Evolutionary conservation across 2,888 invertebrate genomes (phyloP), one percentile per base, ranked within the genome.

Genomic region (Sinhomidia bicolor): DNA sequence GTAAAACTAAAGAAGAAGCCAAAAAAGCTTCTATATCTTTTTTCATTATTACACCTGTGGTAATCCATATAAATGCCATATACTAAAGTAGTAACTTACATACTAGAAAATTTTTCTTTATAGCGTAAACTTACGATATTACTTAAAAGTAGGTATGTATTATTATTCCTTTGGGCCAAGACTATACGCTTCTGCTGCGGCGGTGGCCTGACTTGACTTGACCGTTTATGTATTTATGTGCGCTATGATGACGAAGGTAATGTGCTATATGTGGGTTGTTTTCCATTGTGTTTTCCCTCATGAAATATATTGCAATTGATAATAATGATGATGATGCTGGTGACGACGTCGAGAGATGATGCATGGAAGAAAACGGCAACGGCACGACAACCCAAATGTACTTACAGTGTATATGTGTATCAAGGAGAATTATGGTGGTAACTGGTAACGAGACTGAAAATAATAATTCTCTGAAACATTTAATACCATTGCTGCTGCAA

Each of bases 241-340:
- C 71, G 23, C 71, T 71, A 71, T 71, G 71, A 71, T 44, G 71
- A 44, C 44, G 71, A 71, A 44, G 41, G 36, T 68, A 68, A 68
- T 68, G 71, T 71, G 71, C 44, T 71, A 78, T 71, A 78, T 81
- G 82, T 82, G 68, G 82, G 65, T 26, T 82, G 68, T 65, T 65
- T 62, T 65, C 81, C 65, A 81, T 81, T 81, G 81, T 81, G 20
- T 81, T 81, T 62, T 54, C 20, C 17, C 20, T 82, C 47, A 47
- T 82, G 68, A 82, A 54, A 78, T 78, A 78, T 78, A 78, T 78
- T 29, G 51, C 76, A 78, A 78, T 78, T 78, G 76, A 32, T 54
- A 32, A 78, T 78, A 51, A 76, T 76, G 51, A 76, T 47, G 51
- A 47, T 76, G 51, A 78, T 54, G 32, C 3, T 54, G 51, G n/a